A percentile compares a stretch with the other conserved stretches of the same genome.
These are phyloP conservation scores for Cryptoblepharus egeriae DNA, from an alignment of 2,797 vertebrate genomes.

Conservation along the genomic window DNA sequence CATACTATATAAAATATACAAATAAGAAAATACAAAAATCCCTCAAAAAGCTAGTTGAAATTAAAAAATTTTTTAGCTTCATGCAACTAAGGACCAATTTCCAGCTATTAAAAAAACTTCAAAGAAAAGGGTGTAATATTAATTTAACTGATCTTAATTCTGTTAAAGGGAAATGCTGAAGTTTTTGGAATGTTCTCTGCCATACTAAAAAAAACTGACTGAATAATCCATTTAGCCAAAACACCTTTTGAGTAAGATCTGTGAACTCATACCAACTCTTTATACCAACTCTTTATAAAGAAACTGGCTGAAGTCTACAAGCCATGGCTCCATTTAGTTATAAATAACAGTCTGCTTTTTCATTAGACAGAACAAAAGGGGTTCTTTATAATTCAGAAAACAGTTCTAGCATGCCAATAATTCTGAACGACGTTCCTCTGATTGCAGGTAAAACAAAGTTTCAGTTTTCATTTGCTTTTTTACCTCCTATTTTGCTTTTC, in stretches of 20 bases:
- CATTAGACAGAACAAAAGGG: background rate
- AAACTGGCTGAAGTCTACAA: background rate
- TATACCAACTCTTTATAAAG: background rate
- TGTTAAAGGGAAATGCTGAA: background rate
- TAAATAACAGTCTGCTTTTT: background rate
- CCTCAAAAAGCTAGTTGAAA: too few relatives aligned
- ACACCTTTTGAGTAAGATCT: background rate
- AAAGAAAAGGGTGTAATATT: background rate
- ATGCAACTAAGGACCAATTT: background rate
- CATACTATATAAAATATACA: too few relatives aligned
- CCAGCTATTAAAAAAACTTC: background rate
- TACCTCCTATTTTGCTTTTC: too few relatives aligned
- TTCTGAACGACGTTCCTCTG: background rate
- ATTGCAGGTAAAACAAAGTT: background rate
- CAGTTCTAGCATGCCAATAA: background rate
- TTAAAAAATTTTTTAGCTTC: background rate
- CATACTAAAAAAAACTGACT: background rate
- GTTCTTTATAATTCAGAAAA: background rate
- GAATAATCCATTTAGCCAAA: background rate
- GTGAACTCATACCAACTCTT: background rate
- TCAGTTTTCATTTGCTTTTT: background rate
- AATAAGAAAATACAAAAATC: too few relatives aligned
- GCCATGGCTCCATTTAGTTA: background rate
- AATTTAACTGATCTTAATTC: background rate
- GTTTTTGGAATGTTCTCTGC: background rate